Conservation (phyloP, 1,140 invertebrate genomes). For the Rhizoglyphus robini region DNA sequence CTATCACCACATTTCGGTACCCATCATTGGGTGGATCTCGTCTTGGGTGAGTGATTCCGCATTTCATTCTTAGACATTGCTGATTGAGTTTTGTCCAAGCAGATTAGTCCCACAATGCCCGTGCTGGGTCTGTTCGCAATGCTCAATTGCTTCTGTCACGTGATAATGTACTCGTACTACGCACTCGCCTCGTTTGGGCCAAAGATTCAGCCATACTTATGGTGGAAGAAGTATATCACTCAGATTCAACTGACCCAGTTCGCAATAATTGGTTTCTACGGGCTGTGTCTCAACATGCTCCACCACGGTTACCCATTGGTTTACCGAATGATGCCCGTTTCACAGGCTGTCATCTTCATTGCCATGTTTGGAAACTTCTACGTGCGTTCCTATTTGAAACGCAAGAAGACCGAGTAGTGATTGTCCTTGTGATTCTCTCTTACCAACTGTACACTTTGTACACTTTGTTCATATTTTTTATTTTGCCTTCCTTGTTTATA, state of each 20-base stretch:
- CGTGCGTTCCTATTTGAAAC: slow-evolving; percentile 50
- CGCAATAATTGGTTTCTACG: slow-evolving; percentile 10
- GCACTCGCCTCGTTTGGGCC: slow-evolving; percentile 39
- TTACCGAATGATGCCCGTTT: slow-evolving; percentile 73
- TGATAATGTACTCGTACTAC: slow-evolving; percentile 42
- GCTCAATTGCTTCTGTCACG: slow-evolving; percentile 73
- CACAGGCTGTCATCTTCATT: slow-evolving; percentile 62
- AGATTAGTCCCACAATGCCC: slow-evolving; percentile 17
- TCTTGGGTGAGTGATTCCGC: slow-evolving; percentile 2
- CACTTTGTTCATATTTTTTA: neutral
- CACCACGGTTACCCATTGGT: slow-evolving; percentile 9
- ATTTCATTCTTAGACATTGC: neutral
- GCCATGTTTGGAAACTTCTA: slow-evolving; percentile 88
- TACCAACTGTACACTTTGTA: too few relatives aligned
- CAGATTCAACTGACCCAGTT: slow-evolving; percentile 37
- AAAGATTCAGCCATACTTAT: slow-evolving; percentile 36
- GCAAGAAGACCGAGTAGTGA: neutral
- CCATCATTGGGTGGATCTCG: slow-evolving; percentile 39
- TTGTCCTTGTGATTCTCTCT: too few relatives aligned
- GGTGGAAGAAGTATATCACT: slow-evolving; percentile 43
- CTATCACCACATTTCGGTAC: slow-evolving; percentile 69
- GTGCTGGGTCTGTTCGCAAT: slow-evolving; percentile 45
- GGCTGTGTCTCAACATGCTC: neutral
- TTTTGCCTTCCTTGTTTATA: too few relatives aligned
- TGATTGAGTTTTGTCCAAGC: neutral